Base-by-base conservation (phyloP, 2,888 invertebrate genomes). In the Amaurobius ferox region DNA sequence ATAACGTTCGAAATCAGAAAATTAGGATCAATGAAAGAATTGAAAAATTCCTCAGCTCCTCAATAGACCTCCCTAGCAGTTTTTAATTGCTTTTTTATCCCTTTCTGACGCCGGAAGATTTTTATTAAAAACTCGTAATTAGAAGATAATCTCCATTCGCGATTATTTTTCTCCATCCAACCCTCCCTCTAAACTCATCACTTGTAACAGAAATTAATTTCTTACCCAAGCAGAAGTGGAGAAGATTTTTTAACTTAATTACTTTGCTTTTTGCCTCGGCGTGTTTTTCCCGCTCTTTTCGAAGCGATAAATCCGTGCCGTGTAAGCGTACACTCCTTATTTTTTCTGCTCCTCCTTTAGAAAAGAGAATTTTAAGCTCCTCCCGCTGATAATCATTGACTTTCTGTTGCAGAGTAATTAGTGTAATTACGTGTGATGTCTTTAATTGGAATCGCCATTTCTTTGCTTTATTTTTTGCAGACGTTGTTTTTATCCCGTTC, bases 71-170 rank as follows among this genome's bases (percentile, higher is more conserved):
- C 86, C 74, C 74, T 86, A 71, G 74, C 86, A 86, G 74, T 79
- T 86, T 83, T 86, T 86, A 86, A 86, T 86, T 86, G 86, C 86
- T 79, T 86, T 85, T 85, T 79, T 85, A 78, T 85, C 83, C 73
- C 61, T 39, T 68, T 68, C 32, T 66, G 23, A 67, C 55, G 44
- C 32, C 44, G 28, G 77, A 28, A 23, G 66, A 70, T 74, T 86
- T 79, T 86, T 86, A 86, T 86, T 79, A 76, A 74, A 86, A 86
- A 73, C 78, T 26, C 62, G 74, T 86, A 86, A 86, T 86, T 86
- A 86, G 79, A 62, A 23, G 86, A 86, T 86, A 86, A 86, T 86
- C 86, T 86, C 83, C 66, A 83, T 55, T 83, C 61, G 40, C 72
- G 79, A 79, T 86, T 86, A 79, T 86, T 85, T 85, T 79, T 74